Base-by-base conservation (phyloP, 2,113 vertebrate species). In the Campylomormyrus tamandua region DNA sequence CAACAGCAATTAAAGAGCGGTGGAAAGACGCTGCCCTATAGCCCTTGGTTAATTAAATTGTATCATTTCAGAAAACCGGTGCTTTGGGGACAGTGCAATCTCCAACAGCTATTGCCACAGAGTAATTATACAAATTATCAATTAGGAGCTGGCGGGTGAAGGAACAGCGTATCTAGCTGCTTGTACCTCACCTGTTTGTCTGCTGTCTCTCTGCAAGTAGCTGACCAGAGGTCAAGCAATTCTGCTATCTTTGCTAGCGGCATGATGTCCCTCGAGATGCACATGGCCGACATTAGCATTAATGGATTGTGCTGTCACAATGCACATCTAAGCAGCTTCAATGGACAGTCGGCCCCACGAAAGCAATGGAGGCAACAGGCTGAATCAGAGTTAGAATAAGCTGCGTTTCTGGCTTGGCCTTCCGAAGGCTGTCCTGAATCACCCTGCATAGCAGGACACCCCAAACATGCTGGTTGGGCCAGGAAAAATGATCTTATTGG, bases 41-140 rank as follows among this genome's bases (percentile, higher is more conserved):
- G 83, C 48, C 83, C 83, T 86, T n/a, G 24, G 46, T 86, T 48
- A 49, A 49, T 86, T 86, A 49, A 48, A 49, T 86, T 86, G 83
- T 49, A 86, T 50, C n/a, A 49, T 48, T 86, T 50, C 83, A 50
- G 83, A 48, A 86, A 86, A 13, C 48, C 5, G 24, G 45, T 86
- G 74, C 35, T 80, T 80, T 42, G 74, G 74, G 74, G 17, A 80
- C 74, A 80, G 13, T 19, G 5, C 35, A 19, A 19, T 80, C 35
- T 80, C 74, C 31, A 80, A 17, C 74, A 80, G 31, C 35, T 39
- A 80, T 80, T 80, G 17, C 74, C 35, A 42, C 31, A 13, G 35
- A 42, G 15, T 80, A 80, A 80, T 80, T 80, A 80, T 42, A 80
- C 74, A 39, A 80, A 80, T 80, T 80, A 80, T 80, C 31, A 80